Percentiles rank a stretch among this genome's conserved stretches.
Evolutionary conservation across 1,140 invertebrate species (phyloP).

Genomic region (Drosophila repleta): DNA sequence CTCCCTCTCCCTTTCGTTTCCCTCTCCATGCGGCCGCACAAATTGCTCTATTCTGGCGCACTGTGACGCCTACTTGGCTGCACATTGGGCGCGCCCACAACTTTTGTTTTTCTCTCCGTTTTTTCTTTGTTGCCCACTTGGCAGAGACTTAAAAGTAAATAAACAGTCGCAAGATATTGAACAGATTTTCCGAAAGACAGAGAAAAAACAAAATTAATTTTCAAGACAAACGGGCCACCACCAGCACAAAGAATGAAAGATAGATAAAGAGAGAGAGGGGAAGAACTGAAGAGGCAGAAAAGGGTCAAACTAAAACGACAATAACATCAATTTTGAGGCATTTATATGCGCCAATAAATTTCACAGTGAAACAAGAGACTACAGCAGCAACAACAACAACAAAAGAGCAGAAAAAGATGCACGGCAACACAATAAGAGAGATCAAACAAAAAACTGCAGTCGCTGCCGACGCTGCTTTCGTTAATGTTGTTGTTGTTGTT

Average conservation of each 20-base stretch:
- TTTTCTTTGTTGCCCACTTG: conserved; percentile 8
- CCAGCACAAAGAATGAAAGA: conserved; percentile 14
- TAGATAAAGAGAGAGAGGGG: too few species aligned
- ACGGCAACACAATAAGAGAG: conserved; percentile 49
- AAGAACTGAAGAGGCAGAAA: conserved; percentile 38
- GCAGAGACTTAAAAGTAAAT: conserved; percentile 9
- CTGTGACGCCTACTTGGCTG: conserved; percentile 64
- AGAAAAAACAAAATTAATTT: conserved; percentile 60
- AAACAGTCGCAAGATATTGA: conserved; percentile 35
- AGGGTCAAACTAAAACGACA: conserved; percentile 65
- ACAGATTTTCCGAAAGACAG: conserved; percentile 53
- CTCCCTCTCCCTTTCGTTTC: not conserved
- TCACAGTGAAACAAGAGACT: conserved; percentile 58
- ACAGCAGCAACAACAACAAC: conserved; percentile 31
- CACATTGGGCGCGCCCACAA: conserved; percentile 60
- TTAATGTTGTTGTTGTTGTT: conserved; percentile 15
- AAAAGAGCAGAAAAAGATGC: conserved; percentile 32
- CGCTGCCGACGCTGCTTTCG: conserved; percentile 42
- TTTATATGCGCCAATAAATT: conserved; percentile 82
- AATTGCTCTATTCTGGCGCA: conserved; percentile 70
- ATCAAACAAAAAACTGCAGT: conserved; percentile 49
- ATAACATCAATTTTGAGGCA: conserved; percentile 81
- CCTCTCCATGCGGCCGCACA: conserved; percentile 33
- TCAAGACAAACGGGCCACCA: conserved; percentile 75
- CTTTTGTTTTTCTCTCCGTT: conserved; percentile 43